Base-by-base conservation (phyloP, 1,140 invertebrate genomes). In the Pachyrhynchus sulphureomaculatus region DNA sequence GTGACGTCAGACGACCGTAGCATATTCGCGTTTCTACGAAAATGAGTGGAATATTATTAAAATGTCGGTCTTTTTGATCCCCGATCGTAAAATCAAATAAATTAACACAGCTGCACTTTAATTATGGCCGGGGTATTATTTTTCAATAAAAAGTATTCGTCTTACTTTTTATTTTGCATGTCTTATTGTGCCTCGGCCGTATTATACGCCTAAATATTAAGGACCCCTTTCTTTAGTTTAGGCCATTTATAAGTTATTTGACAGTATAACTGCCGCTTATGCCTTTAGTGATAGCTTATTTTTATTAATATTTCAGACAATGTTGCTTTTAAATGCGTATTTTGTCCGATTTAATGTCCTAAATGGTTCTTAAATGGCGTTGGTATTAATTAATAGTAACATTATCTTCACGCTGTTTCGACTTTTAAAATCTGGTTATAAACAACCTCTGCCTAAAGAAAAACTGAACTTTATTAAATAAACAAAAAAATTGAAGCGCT, bases 61-160 rank as follows among this genome's bases (percentile, higher is more conserved):
- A 62, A 66, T 62, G 53, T 56, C 64, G 64, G 64, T 37, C 59
- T 44, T 58, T 66, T 66, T 66, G 59, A 66, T 66, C 53, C 51
- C 57, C 57, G 47, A 62, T 66, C 64, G 64, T 66, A 62, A 66
- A 62, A 66, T 66, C 64, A 62, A 62, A 66, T 62, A 62, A 66
- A 66, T 66, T 57, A 62, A 57, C 57, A 34, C 57, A 65, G 57
- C 57, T 65, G 55, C 55, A 51, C 41, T 64, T 64, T 64, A 57
- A 64, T 64, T 64, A 55, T 20, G 41, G 49, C 37, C 55, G 41
- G 29, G n/a, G 63, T 61, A 65, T 65, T 65, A 65, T 65, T 65
- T 65, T 65, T 65, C 63, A 65, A 65, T 65, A 65, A 65, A 61
- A 60, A 53, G 29, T 41, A 47, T 54, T 51, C 36, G 53, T 36